Evolutionary conservation across 2,113 vertebrate genomes (phyloP).

Genomic region (Recurvirostra avosetta): DNA sequence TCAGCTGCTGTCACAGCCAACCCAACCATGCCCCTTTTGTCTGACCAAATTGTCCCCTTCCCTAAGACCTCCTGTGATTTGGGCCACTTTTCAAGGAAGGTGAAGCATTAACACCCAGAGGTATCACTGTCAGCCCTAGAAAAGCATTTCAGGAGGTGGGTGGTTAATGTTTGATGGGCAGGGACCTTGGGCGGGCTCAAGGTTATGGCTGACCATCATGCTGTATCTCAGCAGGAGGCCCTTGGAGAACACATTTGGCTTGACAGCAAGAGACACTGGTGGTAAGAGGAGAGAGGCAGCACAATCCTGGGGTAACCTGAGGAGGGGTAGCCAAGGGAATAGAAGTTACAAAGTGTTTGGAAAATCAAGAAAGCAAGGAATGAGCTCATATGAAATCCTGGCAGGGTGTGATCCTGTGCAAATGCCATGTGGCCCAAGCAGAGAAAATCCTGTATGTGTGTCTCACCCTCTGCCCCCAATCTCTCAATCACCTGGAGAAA

Average conservation of each 20-base stretch:
- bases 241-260: background rate
- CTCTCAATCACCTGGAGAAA: background rate
- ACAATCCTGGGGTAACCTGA: background rate
- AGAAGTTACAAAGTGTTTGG: background rate
- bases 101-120: conserved; percentile 8
- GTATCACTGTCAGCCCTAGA: background rate
- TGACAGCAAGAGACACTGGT: background rate
- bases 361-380: background rate
- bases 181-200: background rate
- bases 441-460: background rate
- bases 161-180: conserved; percentile 8
- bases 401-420: background rate
- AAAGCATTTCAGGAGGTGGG: background rate
- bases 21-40: background rate
- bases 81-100: background rate
- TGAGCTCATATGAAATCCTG: background rate
- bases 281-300: background rate
- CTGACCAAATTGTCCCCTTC: background rate
- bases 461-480: background rate
- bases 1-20: background rate
- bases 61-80: background rate
- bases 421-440: background rate
- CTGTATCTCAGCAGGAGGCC: background rate
- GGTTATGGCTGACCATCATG: background rate
- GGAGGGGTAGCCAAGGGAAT: background rate